These are phyloP conservation scores for Lysandra coridon DNA, from an alignment of 2,888 invertebrate genomes.

Conservation along the genomic window DNA sequence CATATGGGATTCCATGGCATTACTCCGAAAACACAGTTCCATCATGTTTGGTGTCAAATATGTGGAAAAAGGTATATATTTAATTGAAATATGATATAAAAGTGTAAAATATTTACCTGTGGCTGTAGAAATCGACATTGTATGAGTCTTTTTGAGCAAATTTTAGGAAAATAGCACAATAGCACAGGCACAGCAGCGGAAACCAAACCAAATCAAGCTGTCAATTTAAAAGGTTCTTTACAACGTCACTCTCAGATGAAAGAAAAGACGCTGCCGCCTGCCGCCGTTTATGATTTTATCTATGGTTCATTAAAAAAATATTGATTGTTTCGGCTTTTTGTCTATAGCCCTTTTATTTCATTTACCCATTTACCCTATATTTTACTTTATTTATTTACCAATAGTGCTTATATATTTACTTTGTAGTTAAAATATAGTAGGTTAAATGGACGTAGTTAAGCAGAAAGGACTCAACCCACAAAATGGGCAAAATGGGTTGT, in stretches of 20 bases:
- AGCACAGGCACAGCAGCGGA: slow-evolving; percentile 80
- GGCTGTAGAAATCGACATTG: slow-evolving; percentile 77
- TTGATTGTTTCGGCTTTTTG: slow-evolving; percentile 22
- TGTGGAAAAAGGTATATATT: slow-evolving; percentile 45
- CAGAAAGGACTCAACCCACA: no score
- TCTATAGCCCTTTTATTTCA: neutral
- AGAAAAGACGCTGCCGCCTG: slow-evolving; percentile 40
- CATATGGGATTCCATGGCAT: slow-evolving; percentile 81
- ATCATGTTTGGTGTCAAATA: slow-evolving; percentile 66
- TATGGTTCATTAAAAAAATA: slow-evolving; percentile 28
- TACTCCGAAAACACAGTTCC: slow-evolving; percentile 74
- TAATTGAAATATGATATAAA: slow-evolving; percentile 47
- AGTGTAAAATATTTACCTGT: slow-evolving; percentile 65
- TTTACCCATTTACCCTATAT: no score
- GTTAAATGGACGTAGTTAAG: no score
- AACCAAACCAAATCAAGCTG: slow-evolving; percentile 81
- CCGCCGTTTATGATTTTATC: slow-evolving; percentile 30
- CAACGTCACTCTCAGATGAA: slow-evolving; percentile 55
- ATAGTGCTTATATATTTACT: no score
- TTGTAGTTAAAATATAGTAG: no score
- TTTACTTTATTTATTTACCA: no score
- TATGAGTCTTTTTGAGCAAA: slow-evolving; percentile 65
- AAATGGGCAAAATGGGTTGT: no score
- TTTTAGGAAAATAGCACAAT: slow-evolving; percentile 77
- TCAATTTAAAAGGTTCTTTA: slow-evolving; percentile 72